Conservation (phyloP, 2,888 invertebrate genomes). For the Eutolmus rufibarbis region DNA sequence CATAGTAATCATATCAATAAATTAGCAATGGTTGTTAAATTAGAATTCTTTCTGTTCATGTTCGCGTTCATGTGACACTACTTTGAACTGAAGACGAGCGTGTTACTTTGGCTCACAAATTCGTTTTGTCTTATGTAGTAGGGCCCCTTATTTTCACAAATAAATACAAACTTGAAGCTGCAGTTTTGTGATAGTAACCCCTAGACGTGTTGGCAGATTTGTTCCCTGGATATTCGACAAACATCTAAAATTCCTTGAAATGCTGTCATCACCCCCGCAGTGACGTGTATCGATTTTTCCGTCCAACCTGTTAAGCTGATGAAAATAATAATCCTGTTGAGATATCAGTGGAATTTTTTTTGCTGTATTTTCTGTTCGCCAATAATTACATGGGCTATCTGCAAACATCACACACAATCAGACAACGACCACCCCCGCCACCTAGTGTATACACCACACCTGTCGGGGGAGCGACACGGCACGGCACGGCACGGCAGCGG, state of each 20-base stretch:
- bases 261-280: not conserved
- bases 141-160: no score
- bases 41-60: no score
- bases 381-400: conserved; percentile 28
- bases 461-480: not conserved
- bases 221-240: not conserved
- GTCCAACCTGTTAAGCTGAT: conserved; percentile 26
- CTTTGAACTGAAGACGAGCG: no score
- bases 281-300: conserved; percentile 23
- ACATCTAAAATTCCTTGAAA: not conserved
- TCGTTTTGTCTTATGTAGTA: no score
- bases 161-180: no score
- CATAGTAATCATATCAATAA: no score
- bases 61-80: no score
- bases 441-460: not conserved
- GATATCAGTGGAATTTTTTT: conserved; percentile 20
- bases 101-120: no score
- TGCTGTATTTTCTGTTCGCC: not conserved
- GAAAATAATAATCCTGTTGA: conserved; percentile 32
- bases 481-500: not conserved
- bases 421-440: not conserved
- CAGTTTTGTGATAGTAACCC: not conserved
- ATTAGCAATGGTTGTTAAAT: no score
- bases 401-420: conserved; percentile 15
- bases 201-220: not conserved